Percentiles rank a stretch among this genome's conserved stretches.
These are phyloP conservation scores for Ophraella communa DNA, from an alignment of 2,888 invertebrate species.

Conservation along the genomic window DNA sequence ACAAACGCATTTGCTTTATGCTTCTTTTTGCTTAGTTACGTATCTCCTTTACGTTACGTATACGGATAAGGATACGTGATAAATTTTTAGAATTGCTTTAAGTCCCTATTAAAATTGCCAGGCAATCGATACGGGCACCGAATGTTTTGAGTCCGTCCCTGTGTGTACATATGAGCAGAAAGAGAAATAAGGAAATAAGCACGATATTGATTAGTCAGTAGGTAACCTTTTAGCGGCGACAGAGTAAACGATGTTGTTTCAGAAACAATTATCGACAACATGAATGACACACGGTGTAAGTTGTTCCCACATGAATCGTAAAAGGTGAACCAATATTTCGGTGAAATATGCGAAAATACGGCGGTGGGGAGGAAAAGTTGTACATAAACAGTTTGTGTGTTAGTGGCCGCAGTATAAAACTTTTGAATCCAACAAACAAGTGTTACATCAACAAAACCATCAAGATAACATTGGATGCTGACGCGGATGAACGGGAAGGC, in stretches of 20 bases:
- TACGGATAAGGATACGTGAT: too few species aligned
- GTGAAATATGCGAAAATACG: conserved; percentile 40
- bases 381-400: conserved; percentile 47
- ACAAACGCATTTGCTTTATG: too few species aligned
- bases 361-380: conserved; percentile 40
- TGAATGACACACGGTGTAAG: conserved; percentile 25
- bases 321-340: conserved; percentile 15
- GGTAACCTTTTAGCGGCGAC: conserved; percentile 30
- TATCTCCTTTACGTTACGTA: too few species aligned
- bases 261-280: conserved; percentile 31
- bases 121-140: conserved; percentile 17
- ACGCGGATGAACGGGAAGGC: not conserved
- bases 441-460: conserved; percentile 33
- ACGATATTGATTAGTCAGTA: conserved; percentile 38
- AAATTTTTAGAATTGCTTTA: too few species aligned
- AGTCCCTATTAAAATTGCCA: not conserved
- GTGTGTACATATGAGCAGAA: conserved; percentile 30
- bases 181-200: conserved; percentile 34
- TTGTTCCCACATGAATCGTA: conserved; percentile 15
- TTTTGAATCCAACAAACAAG: conserved; percentile 29
- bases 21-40: too few species aligned
- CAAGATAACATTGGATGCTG: conserved; percentile 22
- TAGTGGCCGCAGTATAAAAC: conserved; percentile 39
- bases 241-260: conserved; percentile 14
- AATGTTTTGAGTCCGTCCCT: conserved; percentile 25